These are phyloP conservation scores for Patiria miniata DNA, from an alignment of 35 echinoderm and acorn worm genomes.

Conservation along the genomic window DNA sequence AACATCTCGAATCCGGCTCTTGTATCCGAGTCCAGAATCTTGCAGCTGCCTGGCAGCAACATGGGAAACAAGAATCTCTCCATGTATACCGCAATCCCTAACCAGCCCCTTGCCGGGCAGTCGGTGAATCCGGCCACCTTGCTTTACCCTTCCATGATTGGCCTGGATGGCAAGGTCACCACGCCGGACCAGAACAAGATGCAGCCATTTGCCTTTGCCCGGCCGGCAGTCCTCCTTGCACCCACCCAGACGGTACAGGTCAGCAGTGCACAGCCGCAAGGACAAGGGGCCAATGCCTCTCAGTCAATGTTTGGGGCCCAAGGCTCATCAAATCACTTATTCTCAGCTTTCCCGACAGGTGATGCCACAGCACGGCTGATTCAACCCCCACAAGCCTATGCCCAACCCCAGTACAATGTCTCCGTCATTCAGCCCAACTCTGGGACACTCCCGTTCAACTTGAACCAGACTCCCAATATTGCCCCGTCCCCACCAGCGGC, in stretches of 20 bases:
- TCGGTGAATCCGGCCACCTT: neutral
- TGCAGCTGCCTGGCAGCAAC: neutral
- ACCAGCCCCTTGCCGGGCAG: neutral
- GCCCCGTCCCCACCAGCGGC: slow-evolving; percentile 79
- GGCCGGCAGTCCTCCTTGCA: slow-evolving; percentile 40
- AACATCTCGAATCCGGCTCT: neutral
- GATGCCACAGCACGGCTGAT: slow-evolving; percentile 32
- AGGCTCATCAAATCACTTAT: slow-evolving; percentile 41
- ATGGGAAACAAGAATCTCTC: slow-evolving; percentile 13
- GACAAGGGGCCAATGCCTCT: slow-evolving; percentile 27
- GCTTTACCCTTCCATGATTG: neutral
- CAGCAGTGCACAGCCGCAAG: slow-evolving; percentile 30
- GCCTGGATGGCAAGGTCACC: slow-evolving; percentile 15
- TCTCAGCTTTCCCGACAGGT: slow-evolving; percentile 9
- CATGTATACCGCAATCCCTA: slow-evolving; percentile 16
- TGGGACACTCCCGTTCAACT: slow-evolving; percentile 34
- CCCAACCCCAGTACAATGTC: slow-evolving; percentile 30
- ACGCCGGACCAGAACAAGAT: slow-evolving; percentile 21
- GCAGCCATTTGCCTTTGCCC: neutral
- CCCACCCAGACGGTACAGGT: slow-evolving; percentile 23
- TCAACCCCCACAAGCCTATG: slow-evolving; percentile 34
- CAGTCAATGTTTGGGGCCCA: slow-evolving; percentile 52
- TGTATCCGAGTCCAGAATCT: neutral
- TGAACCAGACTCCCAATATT: slow-evolving; percentile 57
- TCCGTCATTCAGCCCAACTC: slow-evolving; percentile 58